Evolutionary conservation across 2,113 vertebrate species (phyloP).

Genomic region (Labeo rohita): DNA sequence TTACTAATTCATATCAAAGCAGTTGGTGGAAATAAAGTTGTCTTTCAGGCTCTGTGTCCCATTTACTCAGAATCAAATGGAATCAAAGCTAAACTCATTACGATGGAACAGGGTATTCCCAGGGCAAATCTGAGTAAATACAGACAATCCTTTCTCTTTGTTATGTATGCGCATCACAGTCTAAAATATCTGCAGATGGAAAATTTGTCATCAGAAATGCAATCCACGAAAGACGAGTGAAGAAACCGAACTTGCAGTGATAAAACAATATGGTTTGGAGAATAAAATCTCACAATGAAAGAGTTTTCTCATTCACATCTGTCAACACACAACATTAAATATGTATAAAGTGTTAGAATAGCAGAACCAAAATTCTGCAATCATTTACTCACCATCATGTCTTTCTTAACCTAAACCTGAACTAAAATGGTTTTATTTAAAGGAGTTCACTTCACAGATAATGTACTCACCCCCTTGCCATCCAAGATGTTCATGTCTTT

Average conservation of each 20-base stretch:
- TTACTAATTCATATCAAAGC: slow-evolving; percentile 12
- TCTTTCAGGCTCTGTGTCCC: slow-evolving; percentile 3
- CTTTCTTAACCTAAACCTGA: neutral
- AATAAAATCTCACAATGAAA: neutral
- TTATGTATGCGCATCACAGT: slow-evolving; percentile 6
- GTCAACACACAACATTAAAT: neutral
- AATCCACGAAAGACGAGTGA: slow-evolving; percentile 15
- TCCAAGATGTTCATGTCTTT: too few relatives aligned
- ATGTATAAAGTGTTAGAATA: neutral
- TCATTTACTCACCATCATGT: neutral
- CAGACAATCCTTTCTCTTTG: neutral
- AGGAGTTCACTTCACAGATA: too few relatives aligned
- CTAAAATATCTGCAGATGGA: slow-evolving; percentile 22
- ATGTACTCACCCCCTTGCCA: too few relatives aligned
- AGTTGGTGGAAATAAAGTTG: slow-evolving; percentile 28
- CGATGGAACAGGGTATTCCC: neutral
- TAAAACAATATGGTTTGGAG: slow-evolving; percentile 22
- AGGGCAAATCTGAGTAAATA: slow-evolving; percentile 41
- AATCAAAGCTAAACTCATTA: slow-evolving; percentile 51
- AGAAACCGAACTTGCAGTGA: slow-evolving; percentile 1
- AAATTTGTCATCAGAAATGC: slow-evolving; percentile 24
- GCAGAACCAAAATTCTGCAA: neutral
- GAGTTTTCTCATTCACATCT: neutral
- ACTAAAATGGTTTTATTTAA: too few relatives aligned
- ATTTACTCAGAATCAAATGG: slow-evolving; percentile 41